phyloP scores from a whole-genome alignment of 2,113 vertebrate species.

The Cynoglossus semilaevis region DNA sequence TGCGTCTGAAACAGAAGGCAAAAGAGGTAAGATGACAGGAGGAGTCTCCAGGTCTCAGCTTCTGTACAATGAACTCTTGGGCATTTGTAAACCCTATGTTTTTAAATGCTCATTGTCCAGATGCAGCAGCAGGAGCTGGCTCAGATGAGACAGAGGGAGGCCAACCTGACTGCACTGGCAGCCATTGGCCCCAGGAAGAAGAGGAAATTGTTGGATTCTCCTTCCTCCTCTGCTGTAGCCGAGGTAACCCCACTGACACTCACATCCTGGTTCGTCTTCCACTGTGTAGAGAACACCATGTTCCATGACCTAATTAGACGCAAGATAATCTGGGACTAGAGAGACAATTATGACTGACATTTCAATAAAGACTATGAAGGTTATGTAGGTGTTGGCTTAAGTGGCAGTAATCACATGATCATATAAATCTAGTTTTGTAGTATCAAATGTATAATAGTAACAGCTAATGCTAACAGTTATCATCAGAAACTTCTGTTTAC shows the following conservation, averaged over 20 bases:
- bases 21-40: conserved; percentile 84
- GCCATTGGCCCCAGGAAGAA: conserved; percentile 96
- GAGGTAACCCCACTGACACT: conserved; percentile 78
- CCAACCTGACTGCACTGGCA: conserved; percentile 93
- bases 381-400: neutral
- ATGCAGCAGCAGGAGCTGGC: conserved; percentile 98
- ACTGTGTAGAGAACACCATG: neutral
- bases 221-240: conserved; percentile 82
- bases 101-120: conserved; percentile 64
- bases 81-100: neutral
- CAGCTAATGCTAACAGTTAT: neutral
- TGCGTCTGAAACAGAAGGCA: conserved; percentile 95
- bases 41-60: neutral
- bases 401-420: neutral
- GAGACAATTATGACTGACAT: neutral
- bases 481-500: too few relatives aligned
- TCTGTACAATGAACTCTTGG: neutral
- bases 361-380: neutral
- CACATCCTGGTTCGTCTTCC: too few relatives aligned
- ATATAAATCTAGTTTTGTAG: neutral
- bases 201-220: conserved; percentile 84
- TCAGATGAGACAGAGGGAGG: conserved; percentile 93
- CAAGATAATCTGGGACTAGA: neutral
- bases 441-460: neutral
- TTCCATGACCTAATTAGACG: neutral